Conservation (phyloP, 23 tunicate genomes). For the Styela plicata region DNA sequence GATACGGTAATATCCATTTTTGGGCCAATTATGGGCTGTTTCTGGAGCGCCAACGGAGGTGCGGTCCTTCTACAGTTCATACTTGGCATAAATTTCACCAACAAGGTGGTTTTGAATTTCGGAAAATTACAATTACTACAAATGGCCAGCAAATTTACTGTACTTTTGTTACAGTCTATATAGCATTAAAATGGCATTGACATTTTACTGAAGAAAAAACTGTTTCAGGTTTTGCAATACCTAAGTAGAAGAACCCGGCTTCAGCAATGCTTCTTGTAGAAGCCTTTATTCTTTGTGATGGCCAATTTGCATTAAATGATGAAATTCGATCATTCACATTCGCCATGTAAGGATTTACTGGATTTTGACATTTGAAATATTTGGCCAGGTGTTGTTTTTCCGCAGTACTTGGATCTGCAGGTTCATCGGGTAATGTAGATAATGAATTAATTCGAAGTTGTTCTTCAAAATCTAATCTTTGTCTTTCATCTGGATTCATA, state of each 20-base stretch:
- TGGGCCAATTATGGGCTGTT: too few relatives aligned
- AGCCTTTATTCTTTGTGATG: slow-evolving; percentile 32
- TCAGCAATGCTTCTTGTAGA: slow-evolving; percentile 41
- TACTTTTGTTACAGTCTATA: too few relatives aligned
- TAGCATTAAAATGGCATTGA: too few relatives aligned
- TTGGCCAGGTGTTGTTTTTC: slow-evolving; percentile 7
- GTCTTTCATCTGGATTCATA: neutral
- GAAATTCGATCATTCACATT: slow-evolving; percentile 34
- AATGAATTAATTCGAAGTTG: neutral
- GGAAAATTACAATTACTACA: too few relatives aligned
- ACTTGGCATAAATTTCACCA: too few relatives aligned
- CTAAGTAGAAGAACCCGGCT: slow-evolving; percentile 69
- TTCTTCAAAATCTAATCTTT: neutral
- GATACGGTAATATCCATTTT: too few relatives aligned
- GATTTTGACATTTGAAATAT: slow-evolving; percentile 43
- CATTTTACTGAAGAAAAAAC: too few relatives aligned
- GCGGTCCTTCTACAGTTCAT: too few relatives aligned
- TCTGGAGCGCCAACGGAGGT: too few relatives aligned
- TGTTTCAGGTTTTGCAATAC: too few relatives aligned
- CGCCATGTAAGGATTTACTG: slow-evolving; percentile 63
- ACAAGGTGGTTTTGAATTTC: too few relatives aligned
- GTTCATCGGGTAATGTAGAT: neutral
- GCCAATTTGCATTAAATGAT: slow-evolving; percentile 54
- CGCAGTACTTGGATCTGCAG: neutral
- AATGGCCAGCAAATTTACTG: too few relatives aligned